Percentiles rank a stretch among this genome's conserved stretches.
These are phyloP conservation scores for Pollenia amentaria DNA, from an alignment of 2,888 invertebrate species.

Conservation along the genomic window DNA sequence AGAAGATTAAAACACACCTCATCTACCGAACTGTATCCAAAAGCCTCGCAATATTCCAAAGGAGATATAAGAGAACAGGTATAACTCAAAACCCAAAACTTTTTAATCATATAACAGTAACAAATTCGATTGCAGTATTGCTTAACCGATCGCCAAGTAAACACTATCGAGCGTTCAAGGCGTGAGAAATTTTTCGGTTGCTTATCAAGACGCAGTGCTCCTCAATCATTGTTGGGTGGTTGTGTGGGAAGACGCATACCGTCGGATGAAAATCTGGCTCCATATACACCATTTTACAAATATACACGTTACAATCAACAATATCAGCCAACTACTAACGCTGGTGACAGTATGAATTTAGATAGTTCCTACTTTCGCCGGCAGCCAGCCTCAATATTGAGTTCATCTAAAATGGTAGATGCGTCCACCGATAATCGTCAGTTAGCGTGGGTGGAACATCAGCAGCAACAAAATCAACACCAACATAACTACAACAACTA, in stretches of 20 bases:
- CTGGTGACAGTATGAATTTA: slow-evolving; percentile 85
- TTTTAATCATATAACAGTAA: not conserved
- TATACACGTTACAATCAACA: slow-evolving; percentile 87
- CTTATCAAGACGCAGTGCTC: slow-evolving; percentile 86
- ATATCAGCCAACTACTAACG: slow-evolving; percentile 35
- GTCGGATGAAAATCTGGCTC: slow-evolving; percentile 94
- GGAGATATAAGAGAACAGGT: slow-evolving; percentile 93
- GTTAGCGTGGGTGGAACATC: slow-evolving; percentile 91
- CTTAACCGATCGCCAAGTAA: slow-evolving; percentile 95
- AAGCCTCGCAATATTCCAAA: slow-evolving; percentile 90
- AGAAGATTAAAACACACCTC: slow-evolving; percentile 87
- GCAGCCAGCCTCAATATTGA: slow-evolving; percentile 90
- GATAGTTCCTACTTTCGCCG: slow-evolving; percentile 93
- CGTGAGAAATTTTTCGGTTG: slow-evolving; percentile 92
- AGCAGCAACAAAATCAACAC: slow-evolving; percentile 65
- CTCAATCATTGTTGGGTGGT: slow-evolving; percentile 91
- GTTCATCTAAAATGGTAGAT: slow-evolving; percentile 84
- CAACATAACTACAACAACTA: slow-evolving; percentile 77
- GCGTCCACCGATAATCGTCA: slow-evolving; percentile 73
- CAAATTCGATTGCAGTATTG: slow-evolving; percentile 87
- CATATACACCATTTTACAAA: slow-evolving; percentile 92
- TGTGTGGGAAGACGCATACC: slow-evolving; percentile 94
- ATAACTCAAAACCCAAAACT: not conserved
- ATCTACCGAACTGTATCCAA: slow-evolving; percentile 84
- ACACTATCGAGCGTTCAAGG: slow-evolving; percentile 88